phyloP scores from a whole-genome alignment of 1,140 invertebrate species.

The Drosophila tropicalis region DNA sequence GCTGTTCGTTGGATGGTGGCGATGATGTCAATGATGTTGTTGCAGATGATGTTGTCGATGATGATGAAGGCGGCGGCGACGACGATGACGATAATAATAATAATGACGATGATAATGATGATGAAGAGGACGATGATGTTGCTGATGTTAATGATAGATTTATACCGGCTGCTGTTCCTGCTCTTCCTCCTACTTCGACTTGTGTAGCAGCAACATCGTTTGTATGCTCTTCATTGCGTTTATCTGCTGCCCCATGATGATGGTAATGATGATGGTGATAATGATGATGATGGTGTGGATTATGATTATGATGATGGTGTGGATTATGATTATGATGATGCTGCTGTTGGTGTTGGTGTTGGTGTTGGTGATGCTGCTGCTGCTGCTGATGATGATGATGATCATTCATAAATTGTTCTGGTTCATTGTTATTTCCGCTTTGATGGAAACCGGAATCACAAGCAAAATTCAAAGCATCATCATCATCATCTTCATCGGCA shows the following conservation, averaged over 20 bases:
- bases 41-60: conserved; percentile 69
- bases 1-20: conserved; percentile 21
- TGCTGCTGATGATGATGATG: conserved; percentile 61
- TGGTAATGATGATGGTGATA: conserved; percentile 8
- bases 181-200: too few species aligned
- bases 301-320: conserved; percentile 65
- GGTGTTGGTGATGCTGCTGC: conserved; percentile 36
- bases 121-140: conserved; percentile 67
- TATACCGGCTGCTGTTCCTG: too few species aligned
- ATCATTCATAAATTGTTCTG: conserved; percentile 76
- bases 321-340: too few species aligned
- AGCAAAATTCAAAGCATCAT: conserved; percentile 44
- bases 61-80: conserved; percentile 62
- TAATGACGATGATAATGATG: conserved; percentile 66
- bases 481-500: conserved; percentile 4
- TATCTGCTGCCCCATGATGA: conserved; percentile 30
- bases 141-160: conserved; percentile 53
- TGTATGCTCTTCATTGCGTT: conserved; percentile 8
- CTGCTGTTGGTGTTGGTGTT: conserved; percentile 44
- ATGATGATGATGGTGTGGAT: conserved; percentile 41
- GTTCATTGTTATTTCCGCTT: conserved; percentile 77
- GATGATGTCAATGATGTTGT: conserved; percentile 48
- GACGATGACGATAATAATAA: conserved; percentile 68
- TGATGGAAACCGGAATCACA: conserved; percentile 73
- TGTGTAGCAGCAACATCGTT: conserved; percentile 22